Evolutionary conservation across 2,888 invertebrate species (phyloP).

Genomic region (Galerucella calmariensis): DNA sequence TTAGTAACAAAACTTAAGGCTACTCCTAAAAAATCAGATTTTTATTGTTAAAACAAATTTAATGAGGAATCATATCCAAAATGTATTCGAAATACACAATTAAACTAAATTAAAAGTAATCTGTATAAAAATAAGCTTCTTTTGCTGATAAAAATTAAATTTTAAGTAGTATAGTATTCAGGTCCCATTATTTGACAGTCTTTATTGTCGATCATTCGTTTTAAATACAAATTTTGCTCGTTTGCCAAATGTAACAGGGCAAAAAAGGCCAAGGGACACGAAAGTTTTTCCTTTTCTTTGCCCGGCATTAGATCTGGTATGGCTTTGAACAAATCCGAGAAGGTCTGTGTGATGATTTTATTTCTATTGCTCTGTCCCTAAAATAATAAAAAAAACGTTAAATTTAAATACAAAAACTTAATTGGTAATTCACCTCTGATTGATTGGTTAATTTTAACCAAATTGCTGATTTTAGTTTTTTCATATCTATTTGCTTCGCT

Average conservation of each 20-base stretch:
- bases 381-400: constrained; percentile 22
- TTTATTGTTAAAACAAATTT: no score
- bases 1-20: no score
- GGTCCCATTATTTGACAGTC: constrained; percentile 66
- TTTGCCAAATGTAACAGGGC: constrained; percentile 87
- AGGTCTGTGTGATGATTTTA: constrained; percentile 61
- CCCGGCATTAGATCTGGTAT: constrained; percentile 70
- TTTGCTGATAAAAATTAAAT: background rate
- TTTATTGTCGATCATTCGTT: constrained; percentile 66
- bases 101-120: no score
- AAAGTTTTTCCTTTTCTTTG: constrained; percentile 78
- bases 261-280: constrained; percentile 81
- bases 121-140: no score
- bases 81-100: no score
- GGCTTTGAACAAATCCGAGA: constrained; percentile 69
- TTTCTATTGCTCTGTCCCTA: constrained; percentile 35
- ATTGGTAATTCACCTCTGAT: background rate
- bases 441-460: constrained; percentile 69
- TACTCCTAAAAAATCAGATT: no score
- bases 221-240: constrained; percentile 75
- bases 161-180: background rate
- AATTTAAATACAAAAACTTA: background rate
- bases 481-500: constrained; percentile 90
- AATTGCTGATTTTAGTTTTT: constrained; percentile 80
- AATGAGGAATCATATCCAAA: no score